These are phyloP conservation scores for Pantala flavescens DNA, from an alignment of 1,140 invertebrate species.

Conservation along the genomic window DNA sequence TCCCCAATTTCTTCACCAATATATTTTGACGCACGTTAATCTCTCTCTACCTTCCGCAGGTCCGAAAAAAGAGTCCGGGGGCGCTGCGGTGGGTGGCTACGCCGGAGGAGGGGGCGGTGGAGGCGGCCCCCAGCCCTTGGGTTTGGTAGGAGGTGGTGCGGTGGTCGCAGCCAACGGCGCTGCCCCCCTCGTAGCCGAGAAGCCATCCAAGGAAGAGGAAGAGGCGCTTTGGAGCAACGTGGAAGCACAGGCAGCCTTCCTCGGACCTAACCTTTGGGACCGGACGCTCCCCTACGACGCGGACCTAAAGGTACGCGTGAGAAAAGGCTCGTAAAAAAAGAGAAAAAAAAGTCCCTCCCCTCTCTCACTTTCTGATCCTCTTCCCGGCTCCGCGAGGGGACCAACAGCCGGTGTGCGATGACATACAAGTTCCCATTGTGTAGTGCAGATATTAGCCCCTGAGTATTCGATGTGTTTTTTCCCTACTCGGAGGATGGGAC, in stretches of 20 bases:
- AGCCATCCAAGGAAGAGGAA: slow-evolving; percentile 58
- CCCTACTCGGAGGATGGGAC: too few relatives aligned
- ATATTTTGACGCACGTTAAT: neutral
- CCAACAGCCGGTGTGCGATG: too few relatives aligned
- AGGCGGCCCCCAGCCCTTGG: neutral
- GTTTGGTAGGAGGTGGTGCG: neutral
- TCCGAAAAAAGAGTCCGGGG: neutral
- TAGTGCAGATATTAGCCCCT: too few relatives aligned
- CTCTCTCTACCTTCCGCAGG: neutral
- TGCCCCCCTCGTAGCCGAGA: neutral
- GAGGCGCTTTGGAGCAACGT: slow-evolving; percentile 71
- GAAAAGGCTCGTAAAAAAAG: too few relatives aligned
- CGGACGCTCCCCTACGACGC: slow-evolving; percentile 80
- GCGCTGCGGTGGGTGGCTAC: neutral
- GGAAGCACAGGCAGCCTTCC: slow-evolving; percentile 83
- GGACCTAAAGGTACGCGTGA: slow-evolving; percentile 70
- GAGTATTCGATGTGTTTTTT: too few relatives aligned
- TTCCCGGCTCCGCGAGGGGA: too few relatives aligned
- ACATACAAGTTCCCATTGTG: too few relatives aligned
- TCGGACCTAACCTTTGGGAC: slow-evolving; percentile 90
- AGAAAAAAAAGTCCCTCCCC: too few relatives aligned
- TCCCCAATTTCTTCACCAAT: too few relatives aligned
- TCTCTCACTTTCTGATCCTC: too few relatives aligned
- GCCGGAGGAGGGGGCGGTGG: neutral
- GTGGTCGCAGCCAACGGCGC: neutral